A percentile compares a stretch with the other conserved stretches of the same genome.
These are phyloP conservation scores for Colistium nudipinnis DNA, from an alignment of 2,113 vertebrate species.

Conservation along the genomic window DNA sequence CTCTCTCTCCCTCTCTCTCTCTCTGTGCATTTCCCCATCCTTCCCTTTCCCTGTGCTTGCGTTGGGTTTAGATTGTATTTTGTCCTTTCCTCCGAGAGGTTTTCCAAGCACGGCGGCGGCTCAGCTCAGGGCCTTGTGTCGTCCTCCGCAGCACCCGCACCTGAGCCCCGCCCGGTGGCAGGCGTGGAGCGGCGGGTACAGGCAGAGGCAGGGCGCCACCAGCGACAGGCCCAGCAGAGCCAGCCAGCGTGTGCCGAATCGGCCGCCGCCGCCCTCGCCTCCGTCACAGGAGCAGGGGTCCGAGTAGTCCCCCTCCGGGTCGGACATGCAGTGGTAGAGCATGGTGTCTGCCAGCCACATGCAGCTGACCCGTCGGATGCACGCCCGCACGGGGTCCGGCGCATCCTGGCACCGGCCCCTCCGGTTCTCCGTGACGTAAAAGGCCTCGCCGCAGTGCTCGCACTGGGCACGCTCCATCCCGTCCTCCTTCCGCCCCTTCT, in stretches of 20 bases:
- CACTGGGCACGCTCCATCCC: slow-evolving; percentile 88
- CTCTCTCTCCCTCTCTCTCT: slow-evolving; percentile 65
- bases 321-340: slow-evolving; percentile 99
- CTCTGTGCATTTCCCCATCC: slow-evolving; percentile 48
- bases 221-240: slow-evolving; percentile 93
- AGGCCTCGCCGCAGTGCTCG: slow-evolving; percentile 94
- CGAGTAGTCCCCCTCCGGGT: slow-evolving; percentile 97
- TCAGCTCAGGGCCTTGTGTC: slow-evolving; percentile 94
- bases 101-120: slow-evolving; percentile 10
- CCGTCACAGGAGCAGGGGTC: slow-evolving; percentile 98
- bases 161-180: slow-evolving; percentile 93
- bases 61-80: slow-evolving; percentile 61
- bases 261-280: slow-evolving; percentile 83
- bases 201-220: slow-evolving; percentile 98
- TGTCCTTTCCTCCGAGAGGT: slow-evolving; percentile 15
- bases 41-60: slow-evolving; percentile 70
- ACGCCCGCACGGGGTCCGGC: slow-evolving; percentile 89
- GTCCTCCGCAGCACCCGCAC: slow-evolving; percentile 96
- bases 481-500: slow-evolving; percentile 85
- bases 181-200: slow-evolving; percentile 94
- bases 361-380: slow-evolving; percentile 94
- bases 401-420: slow-evolving; percentile 95
- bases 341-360: slow-evolving; percentile 99
- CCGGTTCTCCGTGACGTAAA: slow-evolving; percentile 90
- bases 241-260: slow-evolving; percentile 95